Base-by-base conservation (phyloP, 2,113 vertebrate species). In the Anser cygnoides region DNA sequence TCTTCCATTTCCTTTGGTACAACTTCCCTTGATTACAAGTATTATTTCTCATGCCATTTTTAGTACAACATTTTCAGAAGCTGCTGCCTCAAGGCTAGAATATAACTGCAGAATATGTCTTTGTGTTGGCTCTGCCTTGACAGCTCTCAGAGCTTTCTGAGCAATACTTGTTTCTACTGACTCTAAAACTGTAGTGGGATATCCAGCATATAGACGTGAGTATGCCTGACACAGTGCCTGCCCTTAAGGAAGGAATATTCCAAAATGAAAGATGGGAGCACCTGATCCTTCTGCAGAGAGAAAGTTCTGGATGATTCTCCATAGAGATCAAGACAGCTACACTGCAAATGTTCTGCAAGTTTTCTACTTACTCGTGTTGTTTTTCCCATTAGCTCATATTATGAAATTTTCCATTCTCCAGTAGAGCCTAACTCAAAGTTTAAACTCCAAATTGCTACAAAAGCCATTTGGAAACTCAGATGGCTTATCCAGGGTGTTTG, bases 41-140 rank as follows among this genome's bases (percentile, higher is more conserved):
- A 78, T 67, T 92, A 62, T 84, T 96, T 95, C 50, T 89, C n/a
- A 37, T 89, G 86, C 73, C 54, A 18, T 90, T 93, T 97, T 95
- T 93, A 89, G 57, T 80, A 79, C 62, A 89, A 82, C 23, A 26
- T 89, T 93, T 93, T 74, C 85, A 84, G 72, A 86, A 93, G 59
- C 59, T 87, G 43, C 86, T 81, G n/a, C 89, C 90, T 95, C 76
- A 79, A 75, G 89, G 90, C 80, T 89, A 82, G 44, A 84, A 75
- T 83, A 66, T 59, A 91, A 75, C 66, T 84, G 73, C 65, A 84
- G 61, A 93, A 78, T 89, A 67, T 70, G 29, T 89, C 70, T 86
- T 90, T 92, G 52, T 94, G 59, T 63, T 84, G 80, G 52, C 70
- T 89, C 28, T 78, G 68, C 76, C 78, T 83, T 66, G 71, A 29